Evolutionary conservation across 1,140 invertebrate genomes (phyloP).

Genomic region (Forficula auricularia): DNA sequence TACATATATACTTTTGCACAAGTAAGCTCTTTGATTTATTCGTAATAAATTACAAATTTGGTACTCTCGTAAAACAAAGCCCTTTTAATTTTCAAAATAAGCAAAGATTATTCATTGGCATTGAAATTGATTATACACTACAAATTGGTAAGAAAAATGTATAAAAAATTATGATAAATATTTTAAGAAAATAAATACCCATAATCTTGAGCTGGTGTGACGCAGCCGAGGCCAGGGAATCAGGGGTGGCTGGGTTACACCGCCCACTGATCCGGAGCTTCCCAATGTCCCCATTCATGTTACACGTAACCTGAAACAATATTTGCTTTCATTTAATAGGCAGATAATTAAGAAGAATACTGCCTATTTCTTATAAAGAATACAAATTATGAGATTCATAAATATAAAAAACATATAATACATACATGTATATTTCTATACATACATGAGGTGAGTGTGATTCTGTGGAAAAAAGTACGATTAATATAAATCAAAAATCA

Average conservation of each 20-base stretch:
- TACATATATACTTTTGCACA: no score
- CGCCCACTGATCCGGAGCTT: conserved; percentile 48
- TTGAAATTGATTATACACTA: no score
- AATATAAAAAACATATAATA: background rate
- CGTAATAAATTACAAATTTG: no score
- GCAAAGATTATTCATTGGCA: no score
- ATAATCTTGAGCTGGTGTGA: conserved; percentile 17
- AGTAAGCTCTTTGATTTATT: no score
- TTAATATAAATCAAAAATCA: no score
- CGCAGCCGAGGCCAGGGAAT: conserved; percentile 26
- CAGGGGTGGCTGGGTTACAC: conserved; percentile 38
- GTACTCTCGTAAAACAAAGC: no score
- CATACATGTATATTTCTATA: no score
- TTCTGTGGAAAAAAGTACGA: no score
- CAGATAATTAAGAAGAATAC: background rate
- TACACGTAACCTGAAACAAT: conserved; percentile 41
- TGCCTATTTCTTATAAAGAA: background rate
- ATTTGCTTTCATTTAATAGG: conserved; percentile 1
- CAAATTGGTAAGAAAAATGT: background rate
- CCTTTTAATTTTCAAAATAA: no score
- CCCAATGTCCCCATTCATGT: conserved; percentile 61
- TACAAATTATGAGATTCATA: background rate
- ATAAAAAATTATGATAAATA: background rate
- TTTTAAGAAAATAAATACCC: no score
- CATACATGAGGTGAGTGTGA: no score